Percentiles rank a stretch among this genome's conserved stretches.
Conservation (phyloP, 2,113 vertebrate genomes). For the Odocoileus hemionus region DNA sequence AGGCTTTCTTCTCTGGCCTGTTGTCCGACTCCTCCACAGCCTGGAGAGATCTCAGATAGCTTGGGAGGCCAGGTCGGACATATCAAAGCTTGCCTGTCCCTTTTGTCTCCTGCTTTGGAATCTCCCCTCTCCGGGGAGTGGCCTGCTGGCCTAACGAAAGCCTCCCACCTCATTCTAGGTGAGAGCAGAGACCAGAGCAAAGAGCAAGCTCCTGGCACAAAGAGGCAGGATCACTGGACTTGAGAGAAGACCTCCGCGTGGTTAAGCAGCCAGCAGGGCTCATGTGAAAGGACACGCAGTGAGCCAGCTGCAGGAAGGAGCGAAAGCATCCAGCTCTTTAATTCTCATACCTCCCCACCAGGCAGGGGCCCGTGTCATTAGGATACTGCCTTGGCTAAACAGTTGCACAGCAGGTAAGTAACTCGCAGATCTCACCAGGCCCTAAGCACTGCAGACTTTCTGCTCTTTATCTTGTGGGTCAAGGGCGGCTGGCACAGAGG, state of each 20-base stretch:
- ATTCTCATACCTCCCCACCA: fast-evolving
- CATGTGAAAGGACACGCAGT: fast-evolving
- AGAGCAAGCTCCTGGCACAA: background rate
- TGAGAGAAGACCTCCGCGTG: fast-evolving
- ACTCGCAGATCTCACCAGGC: too few relatives aligned
- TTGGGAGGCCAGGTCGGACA: background rate
- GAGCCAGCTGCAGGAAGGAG: background rate
- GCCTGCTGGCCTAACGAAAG: fast-evolving
- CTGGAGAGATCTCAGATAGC: background rate
- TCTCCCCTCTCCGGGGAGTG: background rate
- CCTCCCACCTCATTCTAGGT: background rate
- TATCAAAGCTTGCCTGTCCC: background rate
- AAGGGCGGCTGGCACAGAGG: background rate
- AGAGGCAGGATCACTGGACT: background rate
- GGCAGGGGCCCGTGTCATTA: too few relatives aligned
- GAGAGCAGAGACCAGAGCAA: background rate
- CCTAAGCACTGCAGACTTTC: background rate
- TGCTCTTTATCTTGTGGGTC: background rate
- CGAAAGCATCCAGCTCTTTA: background rate
- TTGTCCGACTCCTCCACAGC: background rate
- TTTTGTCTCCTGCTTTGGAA: background rate
- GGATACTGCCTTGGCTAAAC: background rate
- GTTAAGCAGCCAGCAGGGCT: background rate
- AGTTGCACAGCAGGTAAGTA: background rate
- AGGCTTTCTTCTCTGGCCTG: background rate